These are phyloP conservation scores for Hydropotes inermis DNA, from an alignment of 2,113 vertebrate species.

Conservation along the genomic window DNA sequence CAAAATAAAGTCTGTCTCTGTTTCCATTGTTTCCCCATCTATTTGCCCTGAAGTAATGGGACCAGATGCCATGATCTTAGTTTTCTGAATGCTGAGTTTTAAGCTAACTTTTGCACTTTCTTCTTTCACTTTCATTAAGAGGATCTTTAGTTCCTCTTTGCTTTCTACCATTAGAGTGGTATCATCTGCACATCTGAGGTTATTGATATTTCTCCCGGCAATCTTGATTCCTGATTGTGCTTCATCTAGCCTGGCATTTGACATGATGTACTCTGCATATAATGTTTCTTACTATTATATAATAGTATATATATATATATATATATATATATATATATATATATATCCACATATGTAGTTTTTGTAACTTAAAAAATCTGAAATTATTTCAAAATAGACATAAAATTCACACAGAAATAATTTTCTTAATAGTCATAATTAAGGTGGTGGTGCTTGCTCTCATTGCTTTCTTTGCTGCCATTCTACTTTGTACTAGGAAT, in stretches of 20 bases:
- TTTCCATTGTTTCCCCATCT: background rate
- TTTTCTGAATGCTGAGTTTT: background rate
- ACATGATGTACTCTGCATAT: background rate
- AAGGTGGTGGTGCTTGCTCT: background rate
- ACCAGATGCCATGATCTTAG: background rate
- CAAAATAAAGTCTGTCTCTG: background rate
- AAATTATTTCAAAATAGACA: slow-evolving; percentile 10
- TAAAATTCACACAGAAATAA: background rate
- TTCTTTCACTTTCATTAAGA: background rate
- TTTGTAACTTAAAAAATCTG: background rate
- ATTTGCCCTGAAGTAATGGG: background rate
- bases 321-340: background rate
- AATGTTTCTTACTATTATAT: background rate
- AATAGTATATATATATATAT: no score
- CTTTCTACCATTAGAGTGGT: background rate
- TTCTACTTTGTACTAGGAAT: background rate
- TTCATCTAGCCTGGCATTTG: background rate
- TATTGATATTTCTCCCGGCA: background rate
- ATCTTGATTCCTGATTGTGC: background rate
- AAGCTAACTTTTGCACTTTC: background rate
- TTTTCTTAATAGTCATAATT: background rate
- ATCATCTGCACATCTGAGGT: background rate
- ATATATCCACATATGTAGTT: background rate
- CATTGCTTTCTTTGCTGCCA: background rate
- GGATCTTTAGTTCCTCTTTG: background rate